Evolutionary conservation across 2,888 invertebrate species (phyloP).

Genomic region (Ametastegia equiseti): DNA sequence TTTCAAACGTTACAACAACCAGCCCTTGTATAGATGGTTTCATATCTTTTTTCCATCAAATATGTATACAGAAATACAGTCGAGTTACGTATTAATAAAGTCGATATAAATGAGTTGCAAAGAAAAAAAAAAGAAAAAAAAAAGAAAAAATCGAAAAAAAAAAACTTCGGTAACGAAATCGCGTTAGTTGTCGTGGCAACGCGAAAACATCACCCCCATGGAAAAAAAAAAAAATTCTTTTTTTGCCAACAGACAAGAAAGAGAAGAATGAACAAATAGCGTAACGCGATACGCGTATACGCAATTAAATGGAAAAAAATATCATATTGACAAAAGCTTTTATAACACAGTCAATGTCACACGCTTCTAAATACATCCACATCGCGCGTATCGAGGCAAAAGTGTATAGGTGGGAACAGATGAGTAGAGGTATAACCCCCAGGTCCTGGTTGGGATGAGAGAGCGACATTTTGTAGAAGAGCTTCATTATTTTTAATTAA

Average conservation of each 20-base stretch:
- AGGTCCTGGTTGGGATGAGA: neutral
- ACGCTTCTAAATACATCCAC: neutral
- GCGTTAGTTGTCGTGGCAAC: neutral
- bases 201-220: neutral
- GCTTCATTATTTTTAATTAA: slow-evolving; percentile 69
- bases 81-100: neutral
- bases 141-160: neutral
- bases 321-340: slow-evolving; percentile 61
- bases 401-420: neutral
- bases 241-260: neutral
- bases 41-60: neutral
- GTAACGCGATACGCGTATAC: slow-evolving; percentile 60
- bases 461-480: slow-evolving; percentile 45
- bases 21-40: no score
- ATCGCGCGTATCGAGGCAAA: slow-evolving; percentile 49
- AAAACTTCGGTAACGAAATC: neutral
- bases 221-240: neutral
- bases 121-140: neutral
- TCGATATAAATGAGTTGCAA: neutral
- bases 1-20: neutral
- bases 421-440: neutral
- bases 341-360: slow-evolving; percentile 53
- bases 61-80: no score
- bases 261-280: neutral
- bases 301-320: slow-evolving; percentile 59